phyloP scores from a whole-genome alignment of 2,888 invertebrate species.

The Gerris lacustris region DNA sequence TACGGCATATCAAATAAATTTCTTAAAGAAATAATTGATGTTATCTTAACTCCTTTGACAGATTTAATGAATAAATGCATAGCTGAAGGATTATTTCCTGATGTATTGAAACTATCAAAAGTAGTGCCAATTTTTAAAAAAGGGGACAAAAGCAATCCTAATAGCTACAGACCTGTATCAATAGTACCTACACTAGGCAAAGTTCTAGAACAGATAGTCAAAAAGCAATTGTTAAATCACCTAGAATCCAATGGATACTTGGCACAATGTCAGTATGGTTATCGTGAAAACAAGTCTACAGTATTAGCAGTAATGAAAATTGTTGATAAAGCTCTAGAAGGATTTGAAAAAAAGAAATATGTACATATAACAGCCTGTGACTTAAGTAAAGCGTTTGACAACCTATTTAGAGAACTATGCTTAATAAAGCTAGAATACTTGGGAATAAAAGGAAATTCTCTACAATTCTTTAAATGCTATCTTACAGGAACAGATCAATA shows the following conservation, averaged over 20 bases:
- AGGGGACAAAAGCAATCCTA: not conserved
- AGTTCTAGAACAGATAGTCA: not conserved
- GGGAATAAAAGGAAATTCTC: not conserved
- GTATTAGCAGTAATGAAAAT: not conserved
- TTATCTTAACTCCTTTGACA: not conserved
- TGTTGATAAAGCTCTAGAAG: not conserved
- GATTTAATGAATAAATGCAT: not conserved
- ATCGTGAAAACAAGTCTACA: not conserved
- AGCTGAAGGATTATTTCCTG: not conserved
- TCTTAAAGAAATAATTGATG: not conserved
- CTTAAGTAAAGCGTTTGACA: not conserved
- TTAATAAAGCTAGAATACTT: not conserved
- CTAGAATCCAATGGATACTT: not conserved
- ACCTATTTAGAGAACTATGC: not conserved
- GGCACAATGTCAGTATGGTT: not conserved
- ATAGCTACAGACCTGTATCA: not conserved
- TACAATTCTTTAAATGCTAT: not conserved
- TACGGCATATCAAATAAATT: slow-evolving; percentile 1
- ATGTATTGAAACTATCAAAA: not conserved
- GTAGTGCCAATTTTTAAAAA: slow-evolving; percentile 3
- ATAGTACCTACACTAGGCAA: not conserved
- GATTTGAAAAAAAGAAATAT: not conserved
- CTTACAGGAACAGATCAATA: not conserved
- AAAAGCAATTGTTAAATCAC: not conserved
- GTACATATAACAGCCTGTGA: not conserved